Evolutionary conservation across 92 coral and sea anemone genomes (phyloP).

Genomic region (Diadumene lineata): DNA sequence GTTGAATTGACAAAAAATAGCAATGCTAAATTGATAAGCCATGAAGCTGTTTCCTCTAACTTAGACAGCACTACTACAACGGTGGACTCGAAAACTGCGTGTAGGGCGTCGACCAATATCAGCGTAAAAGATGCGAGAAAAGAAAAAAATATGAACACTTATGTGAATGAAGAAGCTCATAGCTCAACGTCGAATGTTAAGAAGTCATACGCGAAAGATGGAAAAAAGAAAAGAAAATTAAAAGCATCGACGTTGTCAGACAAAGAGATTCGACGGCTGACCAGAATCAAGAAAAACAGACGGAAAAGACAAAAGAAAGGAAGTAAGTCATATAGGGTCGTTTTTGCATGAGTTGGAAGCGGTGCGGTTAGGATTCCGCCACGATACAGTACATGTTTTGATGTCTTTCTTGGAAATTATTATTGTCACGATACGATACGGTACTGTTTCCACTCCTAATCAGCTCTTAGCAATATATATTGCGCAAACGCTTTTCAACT

Average conservation of each 20-base stretch:
- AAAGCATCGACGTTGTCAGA: slow-evolving; percentile 46
- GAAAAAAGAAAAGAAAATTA: slow-evolving; percentile 22
- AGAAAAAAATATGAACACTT: neutral
- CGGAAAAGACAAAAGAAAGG: slow-evolving; percentile 64
- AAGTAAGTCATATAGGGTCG: slow-evolving; percentile 50
- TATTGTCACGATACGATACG: no score
- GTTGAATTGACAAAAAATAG: neutral
- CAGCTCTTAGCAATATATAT: no score
- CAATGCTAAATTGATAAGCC: neutral
- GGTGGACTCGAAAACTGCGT: neutral
- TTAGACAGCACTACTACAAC: neutral
- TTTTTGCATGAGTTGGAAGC: no score
- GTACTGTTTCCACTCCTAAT: no score
- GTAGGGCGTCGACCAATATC: no score
- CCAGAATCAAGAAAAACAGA: slow-evolving; percentile 59
- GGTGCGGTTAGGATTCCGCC: no score
- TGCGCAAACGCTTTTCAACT: no score
- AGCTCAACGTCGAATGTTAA: neutral
- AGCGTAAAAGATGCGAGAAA: neutral
- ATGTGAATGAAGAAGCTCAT: neutral
- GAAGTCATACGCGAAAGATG: neutral
- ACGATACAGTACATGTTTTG: neutral
- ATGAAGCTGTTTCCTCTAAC: neutral
- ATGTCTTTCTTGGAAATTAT: no score
- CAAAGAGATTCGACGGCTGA: slow-evolving; percentile 49